Evolutionary conservation across 2,888 invertebrate species (phyloP).

Genomic region (Temnothorax rugatulus): DNA sequence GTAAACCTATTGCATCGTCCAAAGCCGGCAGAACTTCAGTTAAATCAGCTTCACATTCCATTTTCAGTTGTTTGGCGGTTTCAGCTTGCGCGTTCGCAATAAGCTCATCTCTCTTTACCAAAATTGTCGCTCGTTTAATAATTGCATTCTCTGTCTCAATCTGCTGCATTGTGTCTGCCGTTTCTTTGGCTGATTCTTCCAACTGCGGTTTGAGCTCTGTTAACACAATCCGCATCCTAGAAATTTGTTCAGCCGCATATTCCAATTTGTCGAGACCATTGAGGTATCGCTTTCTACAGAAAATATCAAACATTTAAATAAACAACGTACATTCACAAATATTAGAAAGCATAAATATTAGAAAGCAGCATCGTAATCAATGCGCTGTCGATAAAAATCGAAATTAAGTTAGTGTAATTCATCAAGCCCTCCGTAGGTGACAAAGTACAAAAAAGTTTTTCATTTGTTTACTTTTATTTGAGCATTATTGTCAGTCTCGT

Average conservation of each 20-base stretch:
- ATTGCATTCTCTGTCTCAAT: conserved; percentile 88
- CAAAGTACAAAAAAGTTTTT: too few species aligned
- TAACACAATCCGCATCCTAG: conserved; percentile 84
- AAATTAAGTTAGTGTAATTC: too few species aligned
- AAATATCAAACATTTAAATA: neutral
- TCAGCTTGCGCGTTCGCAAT: conserved; percentile 88
- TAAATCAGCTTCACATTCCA: conserved; percentile 90
- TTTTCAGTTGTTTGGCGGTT: conserved; percentile 88
- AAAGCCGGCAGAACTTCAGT: conserved; percentile 90
- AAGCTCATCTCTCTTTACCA: conserved; percentile 88
- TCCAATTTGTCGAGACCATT: conserved; percentile 89
- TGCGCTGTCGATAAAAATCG: too few species aligned
- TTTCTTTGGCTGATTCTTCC: conserved; percentile 84
- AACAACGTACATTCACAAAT: neutral
- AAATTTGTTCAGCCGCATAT: conserved; percentile 88
- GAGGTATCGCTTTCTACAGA: conserved; percentile 86
- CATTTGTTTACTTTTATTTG: too few species aligned
- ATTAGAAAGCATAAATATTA: too few species aligned
- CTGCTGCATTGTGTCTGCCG: conserved; percentile 87
- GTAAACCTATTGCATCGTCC: conserved; percentile 88
- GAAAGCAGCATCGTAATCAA: too few species aligned
- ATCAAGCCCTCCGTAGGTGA: too few species aligned
- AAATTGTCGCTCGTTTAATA: conserved; percentile 87
- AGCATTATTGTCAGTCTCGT: too few species aligned
- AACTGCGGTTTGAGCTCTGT: conserved; percentile 84